These are phyloP conservation scores for Ptilonorhynchus violaceus DNA, from an alignment of 2,113 vertebrate genomes.

Conservation along the genomic window DNA sequence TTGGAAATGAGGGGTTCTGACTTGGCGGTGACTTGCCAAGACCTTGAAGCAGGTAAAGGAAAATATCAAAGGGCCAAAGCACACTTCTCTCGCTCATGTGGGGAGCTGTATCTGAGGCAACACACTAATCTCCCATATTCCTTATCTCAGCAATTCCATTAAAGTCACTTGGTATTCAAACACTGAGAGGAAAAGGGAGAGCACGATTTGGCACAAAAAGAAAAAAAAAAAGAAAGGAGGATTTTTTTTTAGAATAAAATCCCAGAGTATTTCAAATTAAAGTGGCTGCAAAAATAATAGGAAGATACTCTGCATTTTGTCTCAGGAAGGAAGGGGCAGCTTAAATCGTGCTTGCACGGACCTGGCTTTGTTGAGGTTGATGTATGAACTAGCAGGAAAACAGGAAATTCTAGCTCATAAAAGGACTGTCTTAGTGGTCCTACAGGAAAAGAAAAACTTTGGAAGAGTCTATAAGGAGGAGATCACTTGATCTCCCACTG, in stretches of 20 bases:
- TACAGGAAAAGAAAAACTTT: not conserved
- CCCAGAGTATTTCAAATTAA: not conserved
- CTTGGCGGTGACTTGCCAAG: not conserved
- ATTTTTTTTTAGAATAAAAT: not conserved
- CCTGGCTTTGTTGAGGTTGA: not conserved
- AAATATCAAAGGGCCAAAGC: not conserved
- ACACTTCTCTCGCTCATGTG: not conserved
- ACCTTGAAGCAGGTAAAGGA: not conserved
- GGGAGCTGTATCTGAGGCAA: not conserved
- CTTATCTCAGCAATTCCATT: not conserved
- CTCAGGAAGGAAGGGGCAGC: not conserved
- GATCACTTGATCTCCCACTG: not conserved
- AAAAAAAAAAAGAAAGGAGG: too few relatives aligned
- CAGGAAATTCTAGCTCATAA: not conserved
- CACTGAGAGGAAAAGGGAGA: not conserved
- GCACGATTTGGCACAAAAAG: not conserved
- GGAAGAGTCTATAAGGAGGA: not conserved
- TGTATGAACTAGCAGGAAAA: not conserved
- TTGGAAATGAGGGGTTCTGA: not conserved
- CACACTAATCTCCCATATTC: not conserved
- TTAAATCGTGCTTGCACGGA: not conserved
- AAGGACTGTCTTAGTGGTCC: not conserved
- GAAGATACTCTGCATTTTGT: not conserved
- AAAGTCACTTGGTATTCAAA: not conserved
- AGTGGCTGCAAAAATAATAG: not conserved